Evolutionary conservation across 2,113 vertebrate species (phyloP).

Genomic region (Limanda limanda): DNA sequence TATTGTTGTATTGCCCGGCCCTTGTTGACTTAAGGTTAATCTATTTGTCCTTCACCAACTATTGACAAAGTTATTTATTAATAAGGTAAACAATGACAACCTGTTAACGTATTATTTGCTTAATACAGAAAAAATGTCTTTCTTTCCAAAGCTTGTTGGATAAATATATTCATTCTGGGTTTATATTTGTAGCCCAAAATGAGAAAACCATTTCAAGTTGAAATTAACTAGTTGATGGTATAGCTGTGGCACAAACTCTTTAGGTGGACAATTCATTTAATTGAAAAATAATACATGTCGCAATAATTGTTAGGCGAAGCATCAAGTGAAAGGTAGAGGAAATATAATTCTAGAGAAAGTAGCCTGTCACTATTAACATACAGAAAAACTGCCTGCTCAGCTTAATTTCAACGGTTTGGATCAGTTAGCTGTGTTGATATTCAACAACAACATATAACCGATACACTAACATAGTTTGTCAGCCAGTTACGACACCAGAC

Average conservation of each 20-base stretch:
- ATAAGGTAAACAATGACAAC: too few relatives aligned
- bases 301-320: too few relatives aligned
- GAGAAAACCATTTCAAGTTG: neutral
- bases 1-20: too few relatives aligned
- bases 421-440: conserved; percentile 35
- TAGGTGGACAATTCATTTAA: neutral
- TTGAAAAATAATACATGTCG: neutral
- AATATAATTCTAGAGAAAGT: neutral
- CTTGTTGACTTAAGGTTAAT: too few relatives aligned
- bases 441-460: conserved; percentile 31
- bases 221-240: too few relatives aligned
- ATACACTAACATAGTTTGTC: neutral
- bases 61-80: too few relatives aligned
- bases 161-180: neutral
- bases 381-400: neutral
- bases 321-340: neutral
- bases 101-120: too few relatives aligned
- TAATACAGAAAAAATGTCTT: too few relatives aligned
- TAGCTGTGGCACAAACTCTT: too few relatives aligned
- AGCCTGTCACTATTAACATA: neutral
- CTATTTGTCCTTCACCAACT: too few relatives aligned
- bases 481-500: neutral
- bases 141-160: neutral
- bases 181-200: neutral
- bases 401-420: neutral